Evolutionary conservation across 2,888 invertebrate species (phyloP).

Genomic region (Palloptera scutellata): DNA sequence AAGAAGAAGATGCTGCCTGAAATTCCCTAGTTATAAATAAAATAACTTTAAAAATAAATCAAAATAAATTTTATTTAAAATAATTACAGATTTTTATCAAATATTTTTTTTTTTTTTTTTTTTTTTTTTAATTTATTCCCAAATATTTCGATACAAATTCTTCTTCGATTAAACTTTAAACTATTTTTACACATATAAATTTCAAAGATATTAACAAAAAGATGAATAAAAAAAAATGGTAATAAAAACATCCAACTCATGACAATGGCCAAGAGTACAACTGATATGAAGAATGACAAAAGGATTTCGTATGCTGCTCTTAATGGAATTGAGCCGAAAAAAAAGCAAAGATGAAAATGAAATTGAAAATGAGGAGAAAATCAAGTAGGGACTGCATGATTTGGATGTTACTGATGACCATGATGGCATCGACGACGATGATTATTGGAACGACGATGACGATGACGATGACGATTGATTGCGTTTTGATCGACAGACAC

Average conservation of each 20-base stretch:
- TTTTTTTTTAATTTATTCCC: not conserved
- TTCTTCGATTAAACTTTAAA: too few species aligned
- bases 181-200: too few species aligned
- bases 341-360: too few species aligned
- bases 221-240: too few species aligned
- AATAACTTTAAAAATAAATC: too few species aligned
- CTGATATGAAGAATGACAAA: not conserved
- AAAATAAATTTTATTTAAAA: too few species aligned
- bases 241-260: not conserved
- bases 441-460: not conserved
- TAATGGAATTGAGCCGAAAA: not conserved
- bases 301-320: constrained; percentile 17
- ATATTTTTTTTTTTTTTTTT: not conserved
- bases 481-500: constrained; percentile 19
- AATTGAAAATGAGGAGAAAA: not conserved
- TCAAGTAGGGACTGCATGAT: not conserved
- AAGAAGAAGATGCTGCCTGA: too few species aligned
- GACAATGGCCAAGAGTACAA: not conserved
- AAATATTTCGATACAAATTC: too few species aligned
- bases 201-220: too few species aligned
- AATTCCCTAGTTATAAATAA: too few species aligned
- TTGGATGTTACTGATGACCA: not conserved
- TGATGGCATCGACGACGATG: not conserved
- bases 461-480: constrained; percentile 19
- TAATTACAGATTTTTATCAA: too few species aligned